These are phyloP conservation scores for Tineola bisselliella DNA, from an alignment of 2,888 invertebrate genomes.

Conservation along the genomic window DNA sequence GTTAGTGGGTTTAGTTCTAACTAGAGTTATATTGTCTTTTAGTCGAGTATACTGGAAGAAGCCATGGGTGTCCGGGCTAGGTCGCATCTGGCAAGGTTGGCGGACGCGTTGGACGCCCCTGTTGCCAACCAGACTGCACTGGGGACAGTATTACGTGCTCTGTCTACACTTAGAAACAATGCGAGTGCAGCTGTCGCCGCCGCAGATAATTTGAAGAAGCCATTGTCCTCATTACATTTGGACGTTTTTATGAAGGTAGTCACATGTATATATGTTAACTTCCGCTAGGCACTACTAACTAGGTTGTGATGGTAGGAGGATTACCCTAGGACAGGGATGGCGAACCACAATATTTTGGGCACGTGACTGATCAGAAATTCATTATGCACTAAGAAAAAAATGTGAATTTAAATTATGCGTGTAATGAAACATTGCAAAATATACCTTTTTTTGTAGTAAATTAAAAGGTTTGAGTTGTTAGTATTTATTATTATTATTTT, in stretches of 20 bases:
- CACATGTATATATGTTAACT: not conserved
- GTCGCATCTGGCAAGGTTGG: constrained; percentile 74
- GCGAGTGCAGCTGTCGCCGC: constrained; percentile 79
- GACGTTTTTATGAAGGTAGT: constrained; percentile 60
- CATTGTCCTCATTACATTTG: constrained; percentile 76
- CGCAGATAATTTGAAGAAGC: constrained; percentile 78
- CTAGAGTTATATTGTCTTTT: constrained; percentile 21
- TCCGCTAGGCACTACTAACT: not conserved
- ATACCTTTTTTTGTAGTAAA: no score
- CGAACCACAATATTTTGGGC: no score
- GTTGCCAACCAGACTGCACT: constrained; percentile 81
- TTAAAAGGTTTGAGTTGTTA: no score
- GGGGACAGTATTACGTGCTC: constrained; percentile 74
- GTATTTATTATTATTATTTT: no score
- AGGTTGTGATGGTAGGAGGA: no score
- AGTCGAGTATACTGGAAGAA: constrained; percentile 80
- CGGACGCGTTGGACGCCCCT: constrained; percentile 80
- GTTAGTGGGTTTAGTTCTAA: not conserved
- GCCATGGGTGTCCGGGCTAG: constrained; percentile 77
- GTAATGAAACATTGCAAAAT: no score
- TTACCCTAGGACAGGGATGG: no score
- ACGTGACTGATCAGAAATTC: no score
- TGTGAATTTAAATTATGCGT: no score
- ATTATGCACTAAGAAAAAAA: no score
- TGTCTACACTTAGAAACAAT: constrained; percentile 77